Evolutionary conservation across 2,113 vertebrate genomes (phyloP), one percentile per base, ranked within the genome.

Genomic region (Sebastes schlegelii): DNA sequence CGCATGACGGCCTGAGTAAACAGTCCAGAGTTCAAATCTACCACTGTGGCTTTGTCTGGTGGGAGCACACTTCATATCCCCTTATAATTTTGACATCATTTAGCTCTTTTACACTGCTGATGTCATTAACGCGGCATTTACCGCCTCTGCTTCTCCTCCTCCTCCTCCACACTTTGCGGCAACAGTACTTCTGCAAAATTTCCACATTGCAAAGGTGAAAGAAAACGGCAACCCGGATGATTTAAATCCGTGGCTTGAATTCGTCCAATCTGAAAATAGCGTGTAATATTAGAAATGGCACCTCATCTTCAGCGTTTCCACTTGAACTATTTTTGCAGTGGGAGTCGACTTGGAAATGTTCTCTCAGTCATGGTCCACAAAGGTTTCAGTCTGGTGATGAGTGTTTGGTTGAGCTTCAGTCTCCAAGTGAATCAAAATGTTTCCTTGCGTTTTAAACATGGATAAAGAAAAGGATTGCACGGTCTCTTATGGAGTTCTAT

Each of bases 1-100:
- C 79, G 34, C 26, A 54, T 21, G 49, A n/a, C 12, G 12, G 40
- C 69, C 46, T 65, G 73, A 82, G 66, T 68, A 74, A 86, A 91
- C 63, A 78, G 70, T 79, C 57, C 79, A 78, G 45, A 85, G 82
- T 78, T 86, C 69, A 84, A 23, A 54, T 77, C 45, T 75, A 57
- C n/a, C 52, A 46, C 52, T 73, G 0, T 43, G 64, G 69, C 57
- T 74, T 14, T 43, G n/a, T 26, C n/a, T 51, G 21, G 12, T 67
- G 51, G n/a, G 11, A 42, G 23, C 14, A 23, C 34, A 23, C 17
- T 42, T 7, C 2, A 64, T 49, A 21, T 55, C n/a, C 60, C 6
- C 8, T 46, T 5, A 26, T 26, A 19, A 1, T 55, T 66, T 49
- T 9, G 12, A 46, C 26, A 21, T 57, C 54, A 57, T 57, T 57